Evolutionary conservation across 2,113 vertebrate species (phyloP), one percentile per base, ranked within the genome.

Genomic region (Actinemys pallida): DNA sequence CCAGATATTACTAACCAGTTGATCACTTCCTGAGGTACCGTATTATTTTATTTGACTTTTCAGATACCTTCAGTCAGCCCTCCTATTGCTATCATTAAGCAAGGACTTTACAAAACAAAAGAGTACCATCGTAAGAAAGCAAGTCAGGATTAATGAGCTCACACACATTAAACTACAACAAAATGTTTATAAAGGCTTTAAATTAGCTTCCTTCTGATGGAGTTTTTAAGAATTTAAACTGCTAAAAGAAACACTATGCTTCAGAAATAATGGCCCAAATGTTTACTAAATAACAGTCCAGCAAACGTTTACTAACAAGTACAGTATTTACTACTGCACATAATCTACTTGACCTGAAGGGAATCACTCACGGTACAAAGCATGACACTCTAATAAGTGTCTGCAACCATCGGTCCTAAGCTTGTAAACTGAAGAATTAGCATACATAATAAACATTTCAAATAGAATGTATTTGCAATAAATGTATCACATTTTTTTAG

Each of bases 251-350:
- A 62, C 57, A 31, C 27, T 82, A 88, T 89, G 25, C 47, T 86
- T 62, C 65, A 89, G 27, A 97, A 97, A 87, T 78, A 89, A 5
- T 35, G n/a, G 1, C 49, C 93, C 52, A 54, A 59, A 59, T 29
- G 27, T 59, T 59, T 29, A 59, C 11, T 59, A 59, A 59, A 5
- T 27, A 59, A 29, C 10, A 7, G 52, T 24, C 72, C 52, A 27
- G 19, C 75, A 59, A 69, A 52, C 69, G 76, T n/a, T 91, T 88
- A 14, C 10, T 86, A 56, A 31, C 6, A 12, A 86, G 50, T 42
- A 24, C 3, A 82, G 91, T 17, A 31, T n/a, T 45, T 72, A 49
- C 6, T 50, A 50, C 72, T 19, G 45, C 83, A 76, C 25, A 80
- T 7, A 83, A 22, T 17, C 35, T 59, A 20, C 86, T 29, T 45